Evolutionary conservation across 2,113 vertebrate species (phyloP).

Genomic region (Puffinus mauretanicus): DNA sequence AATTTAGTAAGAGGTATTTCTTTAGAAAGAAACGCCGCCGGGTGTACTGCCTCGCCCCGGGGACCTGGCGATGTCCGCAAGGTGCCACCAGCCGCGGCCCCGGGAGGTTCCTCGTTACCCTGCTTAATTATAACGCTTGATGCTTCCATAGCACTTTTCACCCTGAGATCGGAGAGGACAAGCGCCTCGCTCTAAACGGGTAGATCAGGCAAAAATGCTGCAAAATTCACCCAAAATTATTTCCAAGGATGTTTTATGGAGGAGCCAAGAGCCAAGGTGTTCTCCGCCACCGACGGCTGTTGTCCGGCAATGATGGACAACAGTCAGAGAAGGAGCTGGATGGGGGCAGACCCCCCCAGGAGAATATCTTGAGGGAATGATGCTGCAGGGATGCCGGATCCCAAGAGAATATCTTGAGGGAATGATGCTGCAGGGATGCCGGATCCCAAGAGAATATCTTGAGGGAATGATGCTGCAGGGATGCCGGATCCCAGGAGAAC

Average conservation of each 20-base stretch:
- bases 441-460: neutral
- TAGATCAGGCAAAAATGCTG: neutral
- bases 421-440: neutral
- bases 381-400: rapidly evolving
- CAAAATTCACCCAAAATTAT: neutral
- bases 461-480: neutral
- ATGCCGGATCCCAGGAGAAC: neutral
- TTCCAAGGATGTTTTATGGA: neutral
- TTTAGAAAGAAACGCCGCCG: neutral
- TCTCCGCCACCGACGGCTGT: rapidly evolving
- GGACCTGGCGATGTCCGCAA: neutral
- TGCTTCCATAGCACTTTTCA: neutral
- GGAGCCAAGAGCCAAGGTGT: neutral
- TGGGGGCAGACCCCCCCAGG: neutral
- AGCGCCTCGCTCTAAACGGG: neutral
- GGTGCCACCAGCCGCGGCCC: neutral
- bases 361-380: neutral
- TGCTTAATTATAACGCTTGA: rapidly evolving
- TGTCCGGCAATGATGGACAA: neutral
- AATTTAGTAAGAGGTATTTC: neutral
- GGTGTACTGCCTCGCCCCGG: neutral
- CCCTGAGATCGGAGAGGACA: rapidly evolving
- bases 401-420: rapidly evolving
- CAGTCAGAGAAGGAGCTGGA: neutral
- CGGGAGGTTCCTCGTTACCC: neutral